phyloP scores from a whole-genome alignment of 2,113 vertebrate species.

The rabbit (Oryctolagus cuniculus) region DNA sequence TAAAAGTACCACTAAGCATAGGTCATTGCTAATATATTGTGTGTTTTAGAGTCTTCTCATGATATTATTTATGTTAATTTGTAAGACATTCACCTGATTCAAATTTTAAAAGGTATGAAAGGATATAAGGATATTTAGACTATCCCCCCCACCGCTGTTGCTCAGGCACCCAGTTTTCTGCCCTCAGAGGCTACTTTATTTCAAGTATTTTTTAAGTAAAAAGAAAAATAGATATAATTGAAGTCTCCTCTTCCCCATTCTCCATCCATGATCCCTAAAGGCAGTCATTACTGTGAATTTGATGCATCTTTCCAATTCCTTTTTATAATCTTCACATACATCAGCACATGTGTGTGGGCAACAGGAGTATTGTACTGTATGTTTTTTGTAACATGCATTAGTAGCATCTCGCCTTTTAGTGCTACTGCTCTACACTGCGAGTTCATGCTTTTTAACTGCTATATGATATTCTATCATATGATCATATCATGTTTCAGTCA shows the following conservation, averaged over 20 bases:
- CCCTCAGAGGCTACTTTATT: background rate
- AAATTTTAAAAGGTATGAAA: slow-evolving; percentile 56
- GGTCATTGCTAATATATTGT: background rate
- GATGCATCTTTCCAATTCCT: background rate
- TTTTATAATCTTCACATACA: slow-evolving; percentile 52
- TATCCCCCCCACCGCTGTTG: background rate
- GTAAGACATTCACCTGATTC: slow-evolving; percentile 9
- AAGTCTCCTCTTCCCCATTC: slow-evolving; percentile 42
- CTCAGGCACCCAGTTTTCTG: background rate
- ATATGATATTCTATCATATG: slow-evolving; percentile 33
- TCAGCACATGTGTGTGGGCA: slow-evolving; percentile 20
- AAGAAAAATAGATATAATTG: background rate
- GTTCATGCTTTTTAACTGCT: slow-evolving; percentile 55
- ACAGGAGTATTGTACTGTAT: background rate
- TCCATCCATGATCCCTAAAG: slow-evolving; percentile 41
- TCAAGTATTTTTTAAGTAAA: background rate
- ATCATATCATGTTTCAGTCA: background rate
- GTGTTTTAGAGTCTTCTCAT: background rate
- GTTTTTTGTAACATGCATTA: slow-evolving; percentile 6
- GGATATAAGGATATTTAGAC: background rate
- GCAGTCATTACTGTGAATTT: slow-evolving; percentile 38
- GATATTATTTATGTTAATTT: background rate
- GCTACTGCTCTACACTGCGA: background rate
- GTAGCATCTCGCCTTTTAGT: background rate
- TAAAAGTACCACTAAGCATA: background rate